These are phyloP conservation scores for Suncus etruscus DNA, from an alignment of 2,113 vertebrate genomes.

Conservation along the genomic window DNA sequence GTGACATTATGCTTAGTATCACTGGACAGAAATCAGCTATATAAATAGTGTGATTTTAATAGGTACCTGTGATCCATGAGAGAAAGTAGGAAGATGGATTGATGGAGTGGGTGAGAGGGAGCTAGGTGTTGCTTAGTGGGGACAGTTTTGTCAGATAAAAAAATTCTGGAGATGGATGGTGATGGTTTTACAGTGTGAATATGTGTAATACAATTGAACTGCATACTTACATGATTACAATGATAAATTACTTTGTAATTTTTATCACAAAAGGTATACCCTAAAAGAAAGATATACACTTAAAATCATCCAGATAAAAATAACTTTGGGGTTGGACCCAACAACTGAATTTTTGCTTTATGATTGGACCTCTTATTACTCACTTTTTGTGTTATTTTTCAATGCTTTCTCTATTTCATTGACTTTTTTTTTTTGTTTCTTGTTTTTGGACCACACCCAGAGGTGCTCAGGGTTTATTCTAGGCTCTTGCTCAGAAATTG, in stretches of 20 bases:
- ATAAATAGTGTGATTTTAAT: background rate
- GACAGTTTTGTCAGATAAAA: constrained; percentile 23
- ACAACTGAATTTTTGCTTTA: background rate
- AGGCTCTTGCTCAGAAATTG: no score
- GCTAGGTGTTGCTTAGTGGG: constrained; percentile 7
- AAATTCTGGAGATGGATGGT: background rate
- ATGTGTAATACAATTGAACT: background rate
- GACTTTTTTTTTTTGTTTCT: no score
- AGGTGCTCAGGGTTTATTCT: no score
- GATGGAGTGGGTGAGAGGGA: background rate
- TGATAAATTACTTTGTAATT: constrained; percentile 7
- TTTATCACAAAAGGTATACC: background rate
- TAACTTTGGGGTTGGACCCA: background rate
- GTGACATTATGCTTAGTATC: background rate
- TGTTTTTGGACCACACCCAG: no score
- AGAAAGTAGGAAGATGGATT: background rate
- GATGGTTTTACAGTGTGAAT: background rate
- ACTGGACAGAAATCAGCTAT: constrained; percentile 1
- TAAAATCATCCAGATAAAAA: background rate
- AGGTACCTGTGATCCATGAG: background rate
- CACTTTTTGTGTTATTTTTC: background rate
- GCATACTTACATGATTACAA: background rate
- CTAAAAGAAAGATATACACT: no score
- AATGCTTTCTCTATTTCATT: background rate
- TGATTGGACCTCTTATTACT: background rate